Evolutionary conservation across 2,797 vertebrate genomes (phyloP), one percentile per base, ranked within the genome.

Genomic region (Acanthopagrus latus): DNA sequence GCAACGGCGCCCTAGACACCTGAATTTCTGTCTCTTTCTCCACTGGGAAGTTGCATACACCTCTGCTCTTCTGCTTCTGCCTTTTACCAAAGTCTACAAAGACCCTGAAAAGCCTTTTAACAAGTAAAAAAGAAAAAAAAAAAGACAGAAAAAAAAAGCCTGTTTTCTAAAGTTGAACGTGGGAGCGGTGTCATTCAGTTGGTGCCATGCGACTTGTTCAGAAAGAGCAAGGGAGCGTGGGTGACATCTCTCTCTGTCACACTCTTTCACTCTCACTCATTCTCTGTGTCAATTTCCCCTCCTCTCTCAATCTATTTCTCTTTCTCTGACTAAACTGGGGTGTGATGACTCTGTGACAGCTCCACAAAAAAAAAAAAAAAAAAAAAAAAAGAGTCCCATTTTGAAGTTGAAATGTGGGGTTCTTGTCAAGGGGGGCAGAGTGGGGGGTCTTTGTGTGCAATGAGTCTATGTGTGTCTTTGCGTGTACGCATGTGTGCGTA

Each of bases 41-140:
- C 77, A 17, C 64, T 56, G 88, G 88, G 90, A 92, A 78, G 80
- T 79, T 25, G 29, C 64, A 29, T 5, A 89, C 87, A 90, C 87
- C 90, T 90, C 86, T 86, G 88, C 80, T 86, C 80, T 81, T 78
- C 74, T 73, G 80, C 71, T n/a, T n/a, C n/a, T 74, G 80, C 90
- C 84, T 92, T 91, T 90, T 87, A 89, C 90, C 83, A 94, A 93
- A 94, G 92, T 94, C 92, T 93, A 94, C 92, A 94, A 94, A 93
- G 92, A 81, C 76, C 85, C 66, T 60, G 73, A 85, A 38, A 94
- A 93, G 81, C 88, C 89, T 93, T 94, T 94, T 84, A 94, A 92
- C 90, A 91, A 93, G 89, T 91, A 63, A 75, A 83, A 76, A 76
- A 89, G 38, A 38, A 46, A 44, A 44, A 41, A 87, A n/a, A n/a